Base-by-base conservation (phyloP, 1,140 invertebrate genomes). In the Drosophila erecta region DNA sequence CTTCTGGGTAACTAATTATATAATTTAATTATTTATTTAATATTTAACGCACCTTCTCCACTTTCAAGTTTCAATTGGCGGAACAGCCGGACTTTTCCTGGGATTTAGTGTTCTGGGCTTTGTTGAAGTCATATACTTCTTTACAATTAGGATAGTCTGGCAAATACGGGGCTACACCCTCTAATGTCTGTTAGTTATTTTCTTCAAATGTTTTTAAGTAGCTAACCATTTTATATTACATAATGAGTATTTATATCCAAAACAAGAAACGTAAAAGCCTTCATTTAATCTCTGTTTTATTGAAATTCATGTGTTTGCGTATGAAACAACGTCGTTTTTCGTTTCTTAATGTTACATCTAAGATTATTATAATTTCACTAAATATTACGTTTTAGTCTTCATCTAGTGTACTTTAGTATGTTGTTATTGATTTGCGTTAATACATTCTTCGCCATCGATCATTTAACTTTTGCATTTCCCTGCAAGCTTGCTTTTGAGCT, bases 51-150 rank as follows among this genome's bases (percentile, higher is more conserved):
- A 30, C 20, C 7, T 20, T 11, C 0, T 12, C 12, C 8, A 3
- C 1, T 46, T 46, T 53, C 12, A 92, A 78, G 95, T 95, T 76
- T 94, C 95, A 11, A 94, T 96, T 15, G 95, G 95, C 17, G 94
- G 95, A 14, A 95, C 95, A 90, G 95, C 95, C 1, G 95, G 95
- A 2, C 84, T 96, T 2, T 95, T 95, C 80, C 93, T 96, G 0
- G 95, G 95, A 3, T 95, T 95, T 65, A 95, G 95, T 69, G 94
- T 95, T 0, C 90, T 96, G 12, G 95, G 95, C 51, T 94, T 95
- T 66, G 93, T 95, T 60, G 95, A 96, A 84, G 93, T 96, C 24
- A 51, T 95, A 1, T 96, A 96, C 64, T 95, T 95, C 65, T 93
- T 94, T 17, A 94, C 94, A 0, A 65, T 96, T 30, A 92, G 94